Evolutionary conservation across 2,113 vertebrate species (phyloP), one percentile per base, ranked within the genome.

Genomic region (Panthera leo): DNA sequence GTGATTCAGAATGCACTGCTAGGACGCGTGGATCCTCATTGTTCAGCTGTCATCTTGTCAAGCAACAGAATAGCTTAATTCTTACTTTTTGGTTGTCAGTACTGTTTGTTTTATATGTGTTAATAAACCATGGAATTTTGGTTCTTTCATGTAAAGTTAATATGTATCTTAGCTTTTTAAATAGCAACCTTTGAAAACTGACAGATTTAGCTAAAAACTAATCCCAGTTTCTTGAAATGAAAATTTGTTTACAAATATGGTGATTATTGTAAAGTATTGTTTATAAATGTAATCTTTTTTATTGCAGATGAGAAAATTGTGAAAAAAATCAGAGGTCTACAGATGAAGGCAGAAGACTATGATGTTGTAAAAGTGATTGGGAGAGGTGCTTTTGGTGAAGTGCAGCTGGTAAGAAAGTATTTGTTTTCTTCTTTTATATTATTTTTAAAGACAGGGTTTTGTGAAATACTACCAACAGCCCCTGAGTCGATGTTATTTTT

Each of bases 301-400:
- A 25, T 98, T 98, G 58, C 97, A 99, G 99, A 99, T 99, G 99
- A 99, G 98, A 99, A 99, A 97, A 99, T 99, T 96, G 99, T 99
- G 97, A 98, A 98, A 92, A 99, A 99, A 95, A 99, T 99, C 48
- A 98, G 99, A 98, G 99, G 99, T 96, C 98, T 99, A 73, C 99
- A 99, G 98, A 99, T 99, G 99, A 99, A 99, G 98, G 99, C 99
- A n/a, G 99, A 99, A 97, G 99, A 99, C 98, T 99, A 99, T 89
- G 99, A 99, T 96, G 99, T 99, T 97, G 99, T 99, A 58, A 99
- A 99, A 98, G 99, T 99, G 96, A 99, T 99, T 34, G 99, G 99
- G 97, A 99, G 99, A 99, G 99, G 99, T 55, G 99, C 99, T 42
- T 99, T 99, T 98, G 99, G 99, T 73, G 99, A 99, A 99, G 99